phyloP scores from a whole-genome alignment of 1,140 invertebrate genomes.

The Latrodectus geometricus region DNA sequence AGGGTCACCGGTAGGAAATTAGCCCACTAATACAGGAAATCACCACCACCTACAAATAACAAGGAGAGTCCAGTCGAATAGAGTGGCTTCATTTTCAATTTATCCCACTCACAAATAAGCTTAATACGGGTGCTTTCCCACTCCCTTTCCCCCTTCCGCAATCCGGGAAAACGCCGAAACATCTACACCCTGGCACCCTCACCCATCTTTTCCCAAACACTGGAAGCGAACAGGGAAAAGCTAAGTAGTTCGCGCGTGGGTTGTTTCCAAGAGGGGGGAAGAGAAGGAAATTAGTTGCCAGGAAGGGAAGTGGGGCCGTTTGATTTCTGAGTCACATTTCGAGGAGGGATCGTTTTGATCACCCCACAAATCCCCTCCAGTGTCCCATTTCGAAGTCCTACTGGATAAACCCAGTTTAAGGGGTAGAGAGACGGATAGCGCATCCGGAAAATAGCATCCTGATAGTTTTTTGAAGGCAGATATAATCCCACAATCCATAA shows the following conservation, averaged over 20 bases:
- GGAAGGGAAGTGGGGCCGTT: background rate
- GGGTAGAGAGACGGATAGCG: no score
- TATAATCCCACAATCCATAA: no score
- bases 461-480: no score
- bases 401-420: no score
- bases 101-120: background rate
- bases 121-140: background rate
- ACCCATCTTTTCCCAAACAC: no score
- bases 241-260: background rate
- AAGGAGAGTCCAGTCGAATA: no score
- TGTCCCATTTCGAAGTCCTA: background rate
- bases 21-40: no score
- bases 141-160: background rate
- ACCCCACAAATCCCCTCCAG: background rate
- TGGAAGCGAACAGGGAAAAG: background rate
- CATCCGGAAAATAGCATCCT: no score
- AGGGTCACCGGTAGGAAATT: no score
- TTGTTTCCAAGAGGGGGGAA: background rate
- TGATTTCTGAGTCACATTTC: conserved; percentile 26
- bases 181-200: background rate
- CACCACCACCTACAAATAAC: no score
- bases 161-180: background rate
- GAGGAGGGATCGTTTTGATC: conserved; percentile 23
- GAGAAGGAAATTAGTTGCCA: conserved; percentile 7
- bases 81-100: background rate